These are phyloP conservation scores for Rhagophthalmus giganteus DNA, from an alignment of 2,888 invertebrate genomes.

Conservation along the genomic window DNA sequence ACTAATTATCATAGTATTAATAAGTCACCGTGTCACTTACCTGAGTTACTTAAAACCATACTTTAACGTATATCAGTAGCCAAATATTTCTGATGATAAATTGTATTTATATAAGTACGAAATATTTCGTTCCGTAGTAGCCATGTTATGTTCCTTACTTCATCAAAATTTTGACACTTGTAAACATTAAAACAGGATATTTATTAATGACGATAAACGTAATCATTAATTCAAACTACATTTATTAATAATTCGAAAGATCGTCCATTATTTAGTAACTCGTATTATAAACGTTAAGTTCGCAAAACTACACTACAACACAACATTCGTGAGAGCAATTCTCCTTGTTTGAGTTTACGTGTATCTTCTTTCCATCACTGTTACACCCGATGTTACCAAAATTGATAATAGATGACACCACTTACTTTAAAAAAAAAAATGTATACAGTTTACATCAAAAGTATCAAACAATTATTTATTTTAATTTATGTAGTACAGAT, in stretches of 20 bases:
- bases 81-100: conserved; percentile 23
- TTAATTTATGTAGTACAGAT: too few relatives aligned
- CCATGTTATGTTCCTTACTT: conserved; percentile 48
- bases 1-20: not conserved
- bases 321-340: conserved; percentile 16
- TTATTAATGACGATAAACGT: not conserved
- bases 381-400: not conserved
- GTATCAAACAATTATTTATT: too few relatives aligned
- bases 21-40: conserved; percentile 38
- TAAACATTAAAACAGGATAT: conserved; percentile 15
- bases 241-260: not conserved
- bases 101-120: conserved; percentile 30
- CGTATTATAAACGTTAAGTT: conserved; percentile 12
- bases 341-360: conserved; percentile 30
- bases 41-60: conserved; percentile 52
- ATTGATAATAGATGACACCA: not conserved
- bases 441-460: too few relatives aligned
- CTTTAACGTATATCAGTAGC: conserved; percentile 47
- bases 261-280: conserved; percentile 6
- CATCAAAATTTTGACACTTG: conserved; percentile 18
- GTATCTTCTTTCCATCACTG: conserved; percentile 7
- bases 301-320: conserved; percentile 3
- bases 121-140: conserved; percentile 45
- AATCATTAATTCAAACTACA: conserved; percentile 4
- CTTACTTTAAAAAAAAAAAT: not conserved